Conservation (phyloP, 2,888 invertebrate genomes). For the Oegoconia quadripuncta region DNA sequence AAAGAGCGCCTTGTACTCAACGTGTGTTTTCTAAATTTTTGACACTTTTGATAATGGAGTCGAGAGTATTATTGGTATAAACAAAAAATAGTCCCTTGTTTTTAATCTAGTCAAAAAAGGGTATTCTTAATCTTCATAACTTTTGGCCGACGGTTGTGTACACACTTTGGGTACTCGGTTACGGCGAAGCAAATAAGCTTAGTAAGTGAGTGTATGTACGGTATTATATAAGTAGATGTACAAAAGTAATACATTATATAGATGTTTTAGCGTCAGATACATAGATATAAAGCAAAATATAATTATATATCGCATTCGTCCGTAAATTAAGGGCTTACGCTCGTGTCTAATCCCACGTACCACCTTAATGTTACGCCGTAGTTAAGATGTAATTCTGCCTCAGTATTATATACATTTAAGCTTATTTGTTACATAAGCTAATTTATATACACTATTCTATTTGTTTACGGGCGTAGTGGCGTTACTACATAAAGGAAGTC, state of each 20-base stretch:
- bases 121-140: slow-evolving; percentile 24
- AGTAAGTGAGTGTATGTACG: slow-evolving; percentile 72
- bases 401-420: slow-evolving; percentile 80
- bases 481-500: slow-evolving; percentile 68
- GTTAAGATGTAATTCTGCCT: slow-evolving; percentile 79
- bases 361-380: slow-evolving; percentile 77
- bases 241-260: slow-evolving; percentile 80
- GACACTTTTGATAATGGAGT: slow-evolving; percentile 27
- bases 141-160: slow-evolving; percentile 38
- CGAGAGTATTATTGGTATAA: slow-evolving; percentile 19
- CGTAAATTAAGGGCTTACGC: slow-evolving; percentile 78
- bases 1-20: slow-evolving; percentile 60
- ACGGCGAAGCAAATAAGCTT: slow-evolving; percentile 67
- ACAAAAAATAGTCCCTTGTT: slow-evolving; percentile 24
- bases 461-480: slow-evolving; percentile 73
- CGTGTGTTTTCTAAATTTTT: slow-evolving; percentile 44
- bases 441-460: slow-evolving; percentile 76
- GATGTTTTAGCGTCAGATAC: slow-evolving; percentile 80
- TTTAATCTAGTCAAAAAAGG: slow-evolving; percentile 51
- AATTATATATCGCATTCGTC: slow-evolving; percentile 79
- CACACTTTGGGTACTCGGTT: slow-evolving; percentile 66
- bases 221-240: slow-evolving; percentile 78
- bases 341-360: slow-evolving; percentile 77
- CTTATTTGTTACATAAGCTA: slow-evolving; percentile 78
- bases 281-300: slow-evolving; percentile 78